phyloP scores from a whole-genome alignment of 2,113 vertebrate genomes.

The Indicator maculatus region DNA sequence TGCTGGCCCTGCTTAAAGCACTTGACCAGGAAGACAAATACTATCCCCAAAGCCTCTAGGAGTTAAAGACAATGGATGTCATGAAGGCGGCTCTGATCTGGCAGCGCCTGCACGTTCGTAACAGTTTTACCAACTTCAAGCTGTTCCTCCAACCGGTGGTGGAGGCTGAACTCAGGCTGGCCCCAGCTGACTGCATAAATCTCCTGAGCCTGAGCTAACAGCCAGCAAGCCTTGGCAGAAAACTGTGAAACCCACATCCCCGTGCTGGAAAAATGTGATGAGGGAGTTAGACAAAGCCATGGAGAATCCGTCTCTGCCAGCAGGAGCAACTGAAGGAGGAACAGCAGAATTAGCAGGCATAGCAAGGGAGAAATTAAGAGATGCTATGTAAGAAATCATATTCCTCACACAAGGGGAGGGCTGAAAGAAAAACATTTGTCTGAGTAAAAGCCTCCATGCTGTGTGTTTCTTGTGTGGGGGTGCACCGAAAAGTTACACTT shows the following conservation, averaged over 20 bases:
- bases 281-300: not conserved
- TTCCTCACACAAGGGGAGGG: not conserved
- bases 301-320: not conserved
- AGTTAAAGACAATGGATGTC: not conserved
- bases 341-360: not conserved
- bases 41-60: not conserved
- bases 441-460: not conserved
- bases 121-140: conserved; percentile 54
- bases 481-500: not conserved
- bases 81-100: not conserved
- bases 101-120: not conserved
- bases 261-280: not conserved
- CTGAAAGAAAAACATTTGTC: not conserved
- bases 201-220: conserved; percentile 21
- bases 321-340: not conserved
- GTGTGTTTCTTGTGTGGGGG: accelerated
- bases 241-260: conserved; percentile 32
- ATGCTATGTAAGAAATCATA: not conserved
- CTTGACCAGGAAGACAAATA: not conserved
- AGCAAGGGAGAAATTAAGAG: not conserved
- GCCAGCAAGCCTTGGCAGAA: conserved; percentile 35
- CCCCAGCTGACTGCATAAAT: conserved; percentile 24
- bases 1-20: not conserved
- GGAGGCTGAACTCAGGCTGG: conserved; percentile 42
- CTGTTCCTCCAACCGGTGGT: not conserved